Conservation (phyloP, 1,140 invertebrate species). For the Nixonia krombeini region DNA sequence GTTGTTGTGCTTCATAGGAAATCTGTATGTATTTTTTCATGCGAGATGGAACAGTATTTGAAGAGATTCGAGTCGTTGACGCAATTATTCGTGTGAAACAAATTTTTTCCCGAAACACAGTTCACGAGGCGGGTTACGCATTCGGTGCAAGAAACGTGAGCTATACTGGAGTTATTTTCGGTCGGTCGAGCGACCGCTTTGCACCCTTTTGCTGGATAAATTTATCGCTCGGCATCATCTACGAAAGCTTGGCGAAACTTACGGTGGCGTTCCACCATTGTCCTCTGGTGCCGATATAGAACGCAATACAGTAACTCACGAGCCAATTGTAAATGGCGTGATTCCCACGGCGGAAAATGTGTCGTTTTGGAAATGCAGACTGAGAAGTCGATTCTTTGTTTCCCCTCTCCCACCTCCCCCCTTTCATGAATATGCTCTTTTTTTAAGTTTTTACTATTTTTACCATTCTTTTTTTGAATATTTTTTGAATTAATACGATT, state of each 20-base stretch:
- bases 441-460: too few species aligned
- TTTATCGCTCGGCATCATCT: conserved; percentile 39
- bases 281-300: conserved; percentile 16
- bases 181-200: conserved; percentile 2
- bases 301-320: conserved; percentile 19
- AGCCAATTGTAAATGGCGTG: conserved; percentile 4
- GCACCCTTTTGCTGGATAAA: conserved; percentile 37
- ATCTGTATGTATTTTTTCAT: too few species aligned
- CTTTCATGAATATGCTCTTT: too few species aligned
- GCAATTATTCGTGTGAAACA: conserved; percentile 5
- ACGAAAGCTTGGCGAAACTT: conserved; percentile 11
- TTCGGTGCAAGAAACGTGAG: conserved; percentile 10
- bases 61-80: too few species aligned
- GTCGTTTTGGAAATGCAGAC: too few species aligned
- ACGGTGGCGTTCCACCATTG: conserved; percentile 23
- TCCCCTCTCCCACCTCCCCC: too few species aligned
- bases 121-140: conserved; percentile 14
- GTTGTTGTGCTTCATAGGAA: too few species aligned
- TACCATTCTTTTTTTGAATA: too few species aligned
- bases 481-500: too few species aligned
- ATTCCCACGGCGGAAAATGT: not conserved
- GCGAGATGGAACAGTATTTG: too few species aligned
- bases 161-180: conserved; percentile 32
- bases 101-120: conserved; percentile 9
- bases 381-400: too few species aligned